Evolutionary conservation across 2,888 invertebrate genomes (phyloP).

Genomic region (Syritta pipiens): DNA sequence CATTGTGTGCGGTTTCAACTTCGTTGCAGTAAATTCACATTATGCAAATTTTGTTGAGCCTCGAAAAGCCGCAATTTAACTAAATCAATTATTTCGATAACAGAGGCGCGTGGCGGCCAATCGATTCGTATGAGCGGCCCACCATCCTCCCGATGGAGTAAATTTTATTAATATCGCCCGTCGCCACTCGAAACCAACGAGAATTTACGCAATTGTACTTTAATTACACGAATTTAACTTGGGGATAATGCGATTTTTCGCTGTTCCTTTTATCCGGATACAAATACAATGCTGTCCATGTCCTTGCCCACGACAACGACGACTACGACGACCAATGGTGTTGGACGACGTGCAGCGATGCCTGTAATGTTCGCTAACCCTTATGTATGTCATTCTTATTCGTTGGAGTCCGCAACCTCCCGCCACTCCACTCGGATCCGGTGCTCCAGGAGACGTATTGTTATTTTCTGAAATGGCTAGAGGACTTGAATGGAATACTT

Average conservation of each 20-base stretch:
- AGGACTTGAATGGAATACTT: slow-evolving; percentile 43
- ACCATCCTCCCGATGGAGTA: slow-evolving; percentile 10
- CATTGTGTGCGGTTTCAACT: slow-evolving; percentile 15
- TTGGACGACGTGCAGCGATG: slow-evolving; percentile 30
- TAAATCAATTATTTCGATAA: slow-evolving; percentile 68
- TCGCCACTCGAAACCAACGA: slow-evolving; percentile 37
- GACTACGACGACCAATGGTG: background rate
- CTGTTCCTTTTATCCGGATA: background rate
- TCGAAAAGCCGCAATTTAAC: slow-evolving; percentile 65
- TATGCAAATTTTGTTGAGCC: slow-evolving; percentile 63
- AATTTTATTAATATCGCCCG: slow-evolving; percentile 53
- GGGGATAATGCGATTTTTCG: slow-evolving; percentile 34
- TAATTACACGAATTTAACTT: slow-evolving; percentile 59
- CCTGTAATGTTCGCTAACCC: slow-evolving; percentile 35
- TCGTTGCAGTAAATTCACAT: slow-evolving; percentile 59
- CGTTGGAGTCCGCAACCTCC: background rate
- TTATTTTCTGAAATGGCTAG: slow-evolving; percentile 29
- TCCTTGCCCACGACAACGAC: background rate
- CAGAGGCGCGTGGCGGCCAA: slow-evolving; percentile 34
- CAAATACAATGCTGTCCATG: slow-evolving; percentile 8
- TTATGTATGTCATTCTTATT: slow-evolving; percentile 46
- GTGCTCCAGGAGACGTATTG: slow-evolving; percentile 36
- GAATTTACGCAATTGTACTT: slow-evolving; percentile 47
- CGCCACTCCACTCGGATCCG: background rate
- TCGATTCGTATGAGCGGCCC: slow-evolving; percentile 1